Evolutionary conservation across 2,888 invertebrate genomes (phyloP), one percentile per base, ranked within the genome.

Genomic region (Polydrusus cervinus): DNA sequence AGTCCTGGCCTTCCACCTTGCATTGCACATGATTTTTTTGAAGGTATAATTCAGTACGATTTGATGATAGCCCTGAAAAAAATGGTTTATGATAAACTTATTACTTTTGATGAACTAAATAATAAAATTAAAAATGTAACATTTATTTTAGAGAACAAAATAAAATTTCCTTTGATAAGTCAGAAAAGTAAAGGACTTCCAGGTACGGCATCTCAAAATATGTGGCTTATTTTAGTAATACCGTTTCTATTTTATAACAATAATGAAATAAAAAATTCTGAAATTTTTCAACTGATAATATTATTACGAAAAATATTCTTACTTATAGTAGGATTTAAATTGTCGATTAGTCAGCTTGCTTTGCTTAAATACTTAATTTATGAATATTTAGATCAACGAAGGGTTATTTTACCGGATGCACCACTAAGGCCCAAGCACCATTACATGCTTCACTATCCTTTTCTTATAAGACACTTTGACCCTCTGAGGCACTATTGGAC

Each of bases 1-100:
- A 75, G 78, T 74, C 78, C 79, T 55, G 80, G 79, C 34, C 66
- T 79, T 20, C 77, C 79, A n/a, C 79, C 79, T 14, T 79, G 79
- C 43, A 53, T 79, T 66, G 80, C 80, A 1, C 80, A 81, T 70
- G 81, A 81, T 74, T 9, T 80, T 9, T 74, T 74, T 60, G 77
- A 74, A 66, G 71, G 76, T 2, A 49, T 76, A 11, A n/a, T n/a
- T n/a, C n/a, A 38, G 55, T 61, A 68, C 47, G 76, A 76, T 65
- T n/a, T 69, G 16, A 76, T 76, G 75, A 10, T 64, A 45, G 13
- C n/a, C 11, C 8, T 64, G 16, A 16, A n/a, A 10, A 16, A 45
- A 16, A 18, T 45, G 10, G 64, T 45, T 45, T 13, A 14, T 14
- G 16, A 64, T 6, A 64, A 64, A 45, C 16, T 20, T 45, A 16